Evolutionary conservation across 2,113 vertebrate species (phyloP), one percentile per base, ranked within the genome.

Genomic region (Oophaga pumilio): DNA sequence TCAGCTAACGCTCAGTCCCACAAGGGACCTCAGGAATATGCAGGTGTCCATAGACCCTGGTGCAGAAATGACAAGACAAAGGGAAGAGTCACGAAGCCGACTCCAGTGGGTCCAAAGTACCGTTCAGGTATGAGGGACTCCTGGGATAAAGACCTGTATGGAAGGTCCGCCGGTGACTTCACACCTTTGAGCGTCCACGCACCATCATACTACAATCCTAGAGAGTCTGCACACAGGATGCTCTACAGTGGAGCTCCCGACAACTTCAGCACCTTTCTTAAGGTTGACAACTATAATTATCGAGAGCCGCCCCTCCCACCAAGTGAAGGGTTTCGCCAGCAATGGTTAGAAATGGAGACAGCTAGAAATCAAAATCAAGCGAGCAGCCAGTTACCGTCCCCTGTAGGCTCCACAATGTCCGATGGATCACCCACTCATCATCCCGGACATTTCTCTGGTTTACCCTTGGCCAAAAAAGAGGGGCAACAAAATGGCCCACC

Each of bases 111-210:
- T 0, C 89, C 2, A 0, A 79, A 87, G 4, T 90, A 77, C 89
- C 87, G 68, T 0, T 13, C 69, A n/a, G 12, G 28, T 10, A 24
- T 59, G 14, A 60, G 78, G 64, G 86, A 82, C 11, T 33, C 22
- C 6, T 88, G 86, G 85, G 57, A 68, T 26, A 87, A 87, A 74
- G 85, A 87, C 43, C 50, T 56, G 8, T 82, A 87, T 77, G 87
- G 64, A 91, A 90, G 89, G 86, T 87, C 71, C 90, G 57, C 33
- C 33, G 50, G 17, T 0, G 92, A 94, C 33, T 74, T 86, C 86
- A 86, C 78, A 14, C 91, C 84, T 17, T 28, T 77, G 0, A 7
- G 89, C 76, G 6, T 86, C 87, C 89, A 66, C 4, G 79, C 90
- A 4, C 82, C 87, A 0, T 78, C 87, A 0, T 88, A 69, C 76